Evolutionary conservation across 2,113 vertebrate species (phyloP), one percentile per base, ranked within the genome.

Genomic region (Mystacornis crossleyi): DNA sequence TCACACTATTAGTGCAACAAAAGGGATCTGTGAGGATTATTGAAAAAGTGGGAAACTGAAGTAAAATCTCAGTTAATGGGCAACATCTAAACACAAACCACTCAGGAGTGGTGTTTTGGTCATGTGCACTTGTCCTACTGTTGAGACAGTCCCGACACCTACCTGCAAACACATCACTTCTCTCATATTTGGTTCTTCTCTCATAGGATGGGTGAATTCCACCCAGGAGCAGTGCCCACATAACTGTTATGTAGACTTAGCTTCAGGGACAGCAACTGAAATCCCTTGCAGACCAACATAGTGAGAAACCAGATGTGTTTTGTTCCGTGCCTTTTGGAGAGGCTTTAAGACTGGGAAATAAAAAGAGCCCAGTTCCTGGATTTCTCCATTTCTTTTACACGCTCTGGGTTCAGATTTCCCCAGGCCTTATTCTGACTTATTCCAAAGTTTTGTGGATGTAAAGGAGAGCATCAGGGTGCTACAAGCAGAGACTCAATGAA

Each of bases 221-320:
- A 40, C 11, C 7, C 75, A 74, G 3, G 13, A 78, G 26, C 40
- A 50, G 21, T 23, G 26, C 19, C 28, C 19, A 42, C 0, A 0
- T 33, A 71, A 23, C 14, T 79, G 14, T 42, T 34, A 51, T 15
- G 7, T 1, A 25, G 9, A n/a, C 6, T 75, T 64, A 84, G 40
- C 43, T 47, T 38, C 45, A 25, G 18, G 19, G 15, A 51, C 26
- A 62, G 34, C n/a, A 69, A 14, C 1, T 79, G 69, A 57, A 82
- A 65, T 53, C 9, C 23, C 8, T 33, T 58, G 13, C 12, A 77
- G 50, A 15, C 10, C 45, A 69, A 42, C 10, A 40, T 7, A 74
- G 25, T 24, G 36, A 82, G 43, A 94, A 86, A 74, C 4, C 20
- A 64, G 14, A 54, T 55, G 28, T 57, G 51, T 51, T 79, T 18